Conservation (phyloP, 2,888 invertebrate genomes). For the Norana najaformis region DNA sequence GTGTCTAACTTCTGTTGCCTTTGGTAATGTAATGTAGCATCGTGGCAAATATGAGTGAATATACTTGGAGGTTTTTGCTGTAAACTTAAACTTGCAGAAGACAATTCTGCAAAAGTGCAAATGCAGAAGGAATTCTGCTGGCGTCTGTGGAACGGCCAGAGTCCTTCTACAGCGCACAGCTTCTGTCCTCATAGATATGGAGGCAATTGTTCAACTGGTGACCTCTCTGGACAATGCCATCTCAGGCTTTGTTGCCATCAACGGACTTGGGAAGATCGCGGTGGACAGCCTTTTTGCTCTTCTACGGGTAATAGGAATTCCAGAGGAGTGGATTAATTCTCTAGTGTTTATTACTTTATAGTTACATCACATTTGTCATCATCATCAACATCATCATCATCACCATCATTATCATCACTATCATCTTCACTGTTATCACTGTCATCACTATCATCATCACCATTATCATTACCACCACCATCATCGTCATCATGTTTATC, state of each 20-base stretch:
- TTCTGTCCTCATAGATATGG: neutral
- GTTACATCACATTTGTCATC: no score
- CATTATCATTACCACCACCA: neutral
- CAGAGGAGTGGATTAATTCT: neutral
- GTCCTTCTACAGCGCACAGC: neutral
- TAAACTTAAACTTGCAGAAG: neutral
- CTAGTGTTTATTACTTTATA: neutral
- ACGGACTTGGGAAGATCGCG: neutral
- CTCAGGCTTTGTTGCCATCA: neutral
- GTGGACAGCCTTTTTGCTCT: neutral
- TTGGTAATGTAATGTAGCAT: neutral
- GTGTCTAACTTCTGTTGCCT: neutral
- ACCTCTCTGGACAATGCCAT: neutral
- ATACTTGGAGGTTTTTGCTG: neutral
- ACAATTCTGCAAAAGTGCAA: neutral
- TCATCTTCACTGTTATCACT: no score
- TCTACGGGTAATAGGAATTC: neutral
- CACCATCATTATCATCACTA: neutral
- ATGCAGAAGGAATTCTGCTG: neutral
- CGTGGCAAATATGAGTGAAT: no score
- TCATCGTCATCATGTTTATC: neutral
- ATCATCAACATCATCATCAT: neutral
- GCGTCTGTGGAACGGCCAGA: neutral
- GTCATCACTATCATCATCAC: neutral
- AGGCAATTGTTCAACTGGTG: neutral